Evolutionary conservation across 2,113 vertebrate species (phyloP).

Genomic region (Numenius arquata): DNA sequence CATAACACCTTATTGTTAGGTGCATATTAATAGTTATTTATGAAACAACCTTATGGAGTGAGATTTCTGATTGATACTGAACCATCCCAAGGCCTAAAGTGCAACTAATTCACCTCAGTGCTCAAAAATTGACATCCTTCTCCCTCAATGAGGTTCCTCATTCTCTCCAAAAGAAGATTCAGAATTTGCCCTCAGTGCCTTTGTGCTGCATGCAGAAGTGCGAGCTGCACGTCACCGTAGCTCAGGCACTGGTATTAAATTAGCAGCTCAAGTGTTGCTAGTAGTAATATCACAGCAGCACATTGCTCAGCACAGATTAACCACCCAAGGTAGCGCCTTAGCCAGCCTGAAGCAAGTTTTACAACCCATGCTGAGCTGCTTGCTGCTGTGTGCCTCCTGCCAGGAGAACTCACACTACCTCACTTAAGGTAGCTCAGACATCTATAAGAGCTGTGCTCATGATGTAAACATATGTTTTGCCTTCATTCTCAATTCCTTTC

Average conservation of each 20-base stretch:
- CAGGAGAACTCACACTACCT: background rate
- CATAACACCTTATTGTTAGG: background rate
- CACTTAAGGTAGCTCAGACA: background rate
- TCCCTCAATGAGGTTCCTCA: background rate
- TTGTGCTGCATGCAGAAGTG: background rate
- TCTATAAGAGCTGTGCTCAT: background rate
- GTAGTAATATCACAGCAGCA: background rate
- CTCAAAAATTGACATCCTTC: background rate
- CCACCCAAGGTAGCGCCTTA: background rate
- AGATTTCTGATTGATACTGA: background rate
- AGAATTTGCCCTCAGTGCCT: background rate
- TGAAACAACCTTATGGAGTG: background rate
- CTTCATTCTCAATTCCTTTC: background rate
- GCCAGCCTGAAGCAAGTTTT: background rate
- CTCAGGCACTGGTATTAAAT: background rate
- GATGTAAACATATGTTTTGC: background rate
- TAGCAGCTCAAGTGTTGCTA: background rate
- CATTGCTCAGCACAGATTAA: background rate
- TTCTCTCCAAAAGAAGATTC: background rate
- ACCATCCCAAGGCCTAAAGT: background rate
- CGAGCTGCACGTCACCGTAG: rapidly evolving
- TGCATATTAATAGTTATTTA: background rate
- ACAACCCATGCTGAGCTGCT: background rate
- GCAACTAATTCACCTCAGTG: background rate
- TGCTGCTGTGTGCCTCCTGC: background rate